Percentiles rank a stretch among this genome's conserved stretches.
Conservation (phyloP, 2,888 invertebrate species). For the Drosophila pseudotakahashii region DNA sequence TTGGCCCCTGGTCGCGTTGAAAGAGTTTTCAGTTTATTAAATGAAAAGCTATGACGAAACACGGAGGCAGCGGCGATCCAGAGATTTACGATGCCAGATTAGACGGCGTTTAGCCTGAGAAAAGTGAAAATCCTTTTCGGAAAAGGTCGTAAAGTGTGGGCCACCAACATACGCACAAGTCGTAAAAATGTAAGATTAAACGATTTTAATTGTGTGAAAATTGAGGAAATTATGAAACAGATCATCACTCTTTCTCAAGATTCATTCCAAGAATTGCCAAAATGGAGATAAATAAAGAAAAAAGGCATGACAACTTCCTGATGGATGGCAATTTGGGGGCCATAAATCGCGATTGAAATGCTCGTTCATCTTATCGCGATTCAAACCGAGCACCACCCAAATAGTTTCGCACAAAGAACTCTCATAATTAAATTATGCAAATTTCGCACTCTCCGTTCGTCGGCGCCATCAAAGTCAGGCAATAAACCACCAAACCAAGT, state of each 20-base stretch:
- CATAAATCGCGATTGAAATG: constrained; percentile 60
- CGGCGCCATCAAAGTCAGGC: constrained; percentile 46
- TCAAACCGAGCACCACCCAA: constrained; percentile 44
- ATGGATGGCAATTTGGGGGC: constrained; percentile 58
- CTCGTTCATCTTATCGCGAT: constrained; percentile 64
- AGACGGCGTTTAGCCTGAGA: constrained; percentile 49
- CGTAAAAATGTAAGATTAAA: constrained; percentile 48
- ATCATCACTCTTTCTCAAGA: constrained; percentile 39
- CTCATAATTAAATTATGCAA: constrained; percentile 79
- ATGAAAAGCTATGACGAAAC: constrained; percentile 76
- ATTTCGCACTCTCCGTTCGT: constrained; percentile 59
- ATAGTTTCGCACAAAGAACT: constrained; percentile 57
- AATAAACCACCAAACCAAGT: constrained; percentile 31
- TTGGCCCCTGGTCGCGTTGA: constrained; percentile 51
- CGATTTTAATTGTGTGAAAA: constrained; percentile 67
- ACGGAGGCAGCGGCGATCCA: constrained; percentile 35
- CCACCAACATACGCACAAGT: constrained; percentile 33
- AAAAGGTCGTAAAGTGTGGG: constrained; percentile 42
- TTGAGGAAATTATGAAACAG: constrained; percentile 19
- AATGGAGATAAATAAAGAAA: constrained; percentile 18
- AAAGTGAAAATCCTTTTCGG: constrained; percentile 61
- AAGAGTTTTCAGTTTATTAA: constrained; percentile 71
- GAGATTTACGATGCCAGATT: constrained; percentile 65
- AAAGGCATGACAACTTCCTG: constrained; percentile 53
- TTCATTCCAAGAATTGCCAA: constrained; percentile 28